Base-by-base conservation (phyloP, 2,888 invertebrate species). In the Argynnis bischoffii region DNA sequence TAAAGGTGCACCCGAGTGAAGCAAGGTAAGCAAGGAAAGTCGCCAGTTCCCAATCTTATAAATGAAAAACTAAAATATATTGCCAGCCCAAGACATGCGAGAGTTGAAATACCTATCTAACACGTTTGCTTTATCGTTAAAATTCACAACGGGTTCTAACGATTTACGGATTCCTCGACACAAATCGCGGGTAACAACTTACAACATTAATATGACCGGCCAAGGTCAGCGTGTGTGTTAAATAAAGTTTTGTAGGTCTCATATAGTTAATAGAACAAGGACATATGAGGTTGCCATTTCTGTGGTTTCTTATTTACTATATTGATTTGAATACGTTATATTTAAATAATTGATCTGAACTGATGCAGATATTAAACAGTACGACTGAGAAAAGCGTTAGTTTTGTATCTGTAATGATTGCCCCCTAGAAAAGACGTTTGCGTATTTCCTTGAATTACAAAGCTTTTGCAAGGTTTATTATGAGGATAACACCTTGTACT, bases 221-320 rank as follows among this genome's bases (percentile, higher is more conserved):
- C 73, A 76, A 76, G 75, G 75, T 72, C 71, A 64, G 63, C 70
- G 16, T 54, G 71, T 64, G 71, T 69, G 68, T 67, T 68, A 71
- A 69, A 64, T 71, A 56, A 35, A 67, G 57, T 59, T 67, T 69
- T 61, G 64, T 63, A 69, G 47, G 55, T 60, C 63, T 69, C 47
- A 66, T 68, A 70, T 66, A 48, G 54, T 50, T 69, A 69, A 64
- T 71, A 66, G 72, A 64, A 72, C 72, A 61, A 72, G 70, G 70
- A 64, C 72, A 63, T 11, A 11, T 57, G 72, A 69, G 65, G 67
- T 65, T 63, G 55, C 18, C 4, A 55, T 64, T 51, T 55, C 57
- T 70, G 70, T 57, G 70, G 70, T 64, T 64, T 66, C 59, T 54
- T 63, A n/a, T 64, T 53, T 64, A 63, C 65, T 35, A 60, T 65